Conservation (phyloP, 2,113 vertebrate species). For the Alethe castanea region DNA sequence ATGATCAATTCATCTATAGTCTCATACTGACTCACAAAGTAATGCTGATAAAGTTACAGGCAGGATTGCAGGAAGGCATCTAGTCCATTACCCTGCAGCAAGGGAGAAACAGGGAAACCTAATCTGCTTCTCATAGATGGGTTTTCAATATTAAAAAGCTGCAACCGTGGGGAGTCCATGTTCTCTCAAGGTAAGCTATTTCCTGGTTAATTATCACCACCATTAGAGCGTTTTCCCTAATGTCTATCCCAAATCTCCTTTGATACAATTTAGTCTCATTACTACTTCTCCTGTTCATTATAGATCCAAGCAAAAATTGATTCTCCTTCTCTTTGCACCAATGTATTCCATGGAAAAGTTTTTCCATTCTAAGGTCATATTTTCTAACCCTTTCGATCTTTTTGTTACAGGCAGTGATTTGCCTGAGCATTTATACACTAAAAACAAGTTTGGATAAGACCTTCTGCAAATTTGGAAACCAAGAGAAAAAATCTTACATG, state of each 20-base stretch:
- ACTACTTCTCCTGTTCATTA: background rate
- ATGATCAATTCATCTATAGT: background rate
- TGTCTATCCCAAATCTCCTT: background rate
- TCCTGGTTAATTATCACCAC: background rate
- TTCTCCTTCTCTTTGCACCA: background rate
- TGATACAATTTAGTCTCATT: conserved; percentile 12
- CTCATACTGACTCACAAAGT: background rate
- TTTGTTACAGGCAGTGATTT: conserved; percentile 7
- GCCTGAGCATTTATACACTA: background rate
- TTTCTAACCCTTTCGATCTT: background rate
- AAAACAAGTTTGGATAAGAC: conserved; percentile 24
- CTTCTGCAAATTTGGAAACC: conserved; percentile 29
- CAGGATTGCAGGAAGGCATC: background rate
- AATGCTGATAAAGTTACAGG: background rate
- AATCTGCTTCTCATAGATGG: background rate
- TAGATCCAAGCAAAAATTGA: background rate
- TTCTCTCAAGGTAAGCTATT: conserved; percentile 10
- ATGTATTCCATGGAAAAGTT: background rate
- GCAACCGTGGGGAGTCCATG: background rate
- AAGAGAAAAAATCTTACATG: conserved; percentile 27
- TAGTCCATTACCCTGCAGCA: background rate
- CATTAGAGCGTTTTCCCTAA: background rate
- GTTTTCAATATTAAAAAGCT: conserved; percentile 7
- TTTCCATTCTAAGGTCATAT: background rate
- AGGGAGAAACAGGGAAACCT: background rate